A percentile compares a stretch with the other conserved stretches of the same genome.
phyloP scores from a whole-genome alignment of 1,140 invertebrate species.

The Aphelenchoides besseyi region DNA sequence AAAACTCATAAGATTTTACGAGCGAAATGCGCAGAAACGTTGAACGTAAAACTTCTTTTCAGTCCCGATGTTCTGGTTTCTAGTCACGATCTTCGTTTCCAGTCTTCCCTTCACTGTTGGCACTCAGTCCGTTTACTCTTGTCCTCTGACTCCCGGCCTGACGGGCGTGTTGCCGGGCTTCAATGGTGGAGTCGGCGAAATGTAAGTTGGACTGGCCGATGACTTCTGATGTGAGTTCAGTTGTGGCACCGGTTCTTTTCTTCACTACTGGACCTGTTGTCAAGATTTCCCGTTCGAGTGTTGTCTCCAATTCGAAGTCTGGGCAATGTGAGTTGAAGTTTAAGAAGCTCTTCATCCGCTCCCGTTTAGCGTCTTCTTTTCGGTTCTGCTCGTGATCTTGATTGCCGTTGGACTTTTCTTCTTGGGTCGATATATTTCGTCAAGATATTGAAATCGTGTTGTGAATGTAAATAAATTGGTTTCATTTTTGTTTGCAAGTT shows the following conservation, averaged over 20 bases:
- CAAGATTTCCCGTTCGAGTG: conserved; percentile 62
- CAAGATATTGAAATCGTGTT: conserved; percentile 10
- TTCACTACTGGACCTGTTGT: conserved; percentile 58
- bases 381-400: conserved; percentile 29
- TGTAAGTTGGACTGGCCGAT: conserved; percentile 31
- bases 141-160: conserved; percentile 33
- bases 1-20: background rate
- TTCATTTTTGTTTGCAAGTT: too few relatives aligned
- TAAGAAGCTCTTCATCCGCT: background rate
- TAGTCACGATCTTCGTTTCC: background rate
- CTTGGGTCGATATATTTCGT: conserved; percentile 16
- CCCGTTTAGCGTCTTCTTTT: conserved; percentile 35
- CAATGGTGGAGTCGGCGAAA: conserved; percentile 37
- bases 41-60: background rate
- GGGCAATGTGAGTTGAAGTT: conserved; percentile 54
- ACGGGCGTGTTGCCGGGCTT: conserved; percentile 37
- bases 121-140: conserved; percentile 28
- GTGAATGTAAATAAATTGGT: background rate
- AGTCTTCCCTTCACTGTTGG: background rate
- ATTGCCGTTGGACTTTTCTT: conserved; percentile 33
- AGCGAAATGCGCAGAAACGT: background rate
- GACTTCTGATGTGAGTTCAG: conserved; percentile 35
- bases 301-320: conserved; percentile 61
- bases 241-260: conserved; percentile 56
- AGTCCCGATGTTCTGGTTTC: background rate